Evolutionary conservation across 2,888 invertebrate species (phyloP), one percentile per base, ranked within the genome.

Genomic region (Calameuta pallipes): DNA sequence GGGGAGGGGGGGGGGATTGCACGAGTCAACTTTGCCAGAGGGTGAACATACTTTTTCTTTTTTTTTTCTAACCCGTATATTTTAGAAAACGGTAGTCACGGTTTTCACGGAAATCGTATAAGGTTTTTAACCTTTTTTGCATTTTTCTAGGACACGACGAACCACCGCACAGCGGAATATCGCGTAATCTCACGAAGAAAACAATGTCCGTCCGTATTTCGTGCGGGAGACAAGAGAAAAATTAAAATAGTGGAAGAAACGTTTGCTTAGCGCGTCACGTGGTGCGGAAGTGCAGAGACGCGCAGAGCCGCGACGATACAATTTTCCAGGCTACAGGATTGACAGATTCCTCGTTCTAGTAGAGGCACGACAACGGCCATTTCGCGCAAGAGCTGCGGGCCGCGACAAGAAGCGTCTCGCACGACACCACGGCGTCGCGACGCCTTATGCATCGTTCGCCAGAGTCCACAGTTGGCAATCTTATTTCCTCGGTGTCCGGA

Each of bases 291-390:
- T 41, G 41, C 41, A 41, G 1, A 56, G 56, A 12, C 33, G 13
- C 12, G 37, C 13, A 37, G 37, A 37, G 37, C 12, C 56, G 56
- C 23, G 56, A 56, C 56, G 23, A 23, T 56, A 56, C 56, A 56
- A 56, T 56, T 56, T 56, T 56, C 74, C 77, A 71, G 76, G 77
- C 78, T 80, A 70, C 56, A 41, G 68, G 74, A 76, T 79, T 81
- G 79, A 75, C 73, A 73, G 74, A 75, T 76, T 80, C 78, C 80
- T 80, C 79, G 69, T 75, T 78, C 80, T 79, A 79, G 74, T 12
- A 73, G 74, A 81, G 81, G 83, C 80, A 79, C 30, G 34, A 79
- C 30, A n/a, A 79, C 82, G 84, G 79, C 79, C 74, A 73, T 76
- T 70, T 74, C 56, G 36, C 75, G 73, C 73, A 76, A 74, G 35